phyloP scores from a whole-genome alignment of 2,113 vertebrate species.

The Mustela lutreola region DNA sequence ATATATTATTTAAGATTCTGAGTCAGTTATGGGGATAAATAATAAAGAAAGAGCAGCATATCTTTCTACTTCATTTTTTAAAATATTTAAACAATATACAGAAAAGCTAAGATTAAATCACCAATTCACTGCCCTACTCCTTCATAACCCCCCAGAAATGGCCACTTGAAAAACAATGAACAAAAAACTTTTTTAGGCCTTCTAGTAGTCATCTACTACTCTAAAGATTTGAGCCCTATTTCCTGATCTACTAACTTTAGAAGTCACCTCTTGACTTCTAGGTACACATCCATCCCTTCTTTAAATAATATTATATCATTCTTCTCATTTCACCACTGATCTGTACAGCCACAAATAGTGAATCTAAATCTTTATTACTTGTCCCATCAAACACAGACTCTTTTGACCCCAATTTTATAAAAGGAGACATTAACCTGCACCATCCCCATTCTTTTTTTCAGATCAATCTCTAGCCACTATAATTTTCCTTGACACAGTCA shows the following conservation, averaged over 20 bases:
- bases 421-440: background rate
- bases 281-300: background rate
- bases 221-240: background rate
- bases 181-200: background rate
- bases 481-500: background rate
- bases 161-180: background rate
- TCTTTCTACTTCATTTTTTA: background rate
- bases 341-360: background rate
- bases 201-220: background rate
- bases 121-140: background rate
- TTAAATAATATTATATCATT: background rate
- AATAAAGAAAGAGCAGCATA: background rate
- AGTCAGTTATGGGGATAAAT: background rate
- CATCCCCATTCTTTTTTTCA: background rate
- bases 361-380: background rate
- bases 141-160: background rate
- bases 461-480: background rate
- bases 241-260: background rate
- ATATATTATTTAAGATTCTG: background rate
- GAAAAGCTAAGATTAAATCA: background rate
- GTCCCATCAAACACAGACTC: background rate
- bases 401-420: background rate
- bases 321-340: background rate
- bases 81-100: background rate
- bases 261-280: background rate